Evolutionary conservation across 2,888 invertebrate genomes (phyloP), one percentile per base, ranked within the genome.

Genomic region (Brachyptera putata): DNA sequence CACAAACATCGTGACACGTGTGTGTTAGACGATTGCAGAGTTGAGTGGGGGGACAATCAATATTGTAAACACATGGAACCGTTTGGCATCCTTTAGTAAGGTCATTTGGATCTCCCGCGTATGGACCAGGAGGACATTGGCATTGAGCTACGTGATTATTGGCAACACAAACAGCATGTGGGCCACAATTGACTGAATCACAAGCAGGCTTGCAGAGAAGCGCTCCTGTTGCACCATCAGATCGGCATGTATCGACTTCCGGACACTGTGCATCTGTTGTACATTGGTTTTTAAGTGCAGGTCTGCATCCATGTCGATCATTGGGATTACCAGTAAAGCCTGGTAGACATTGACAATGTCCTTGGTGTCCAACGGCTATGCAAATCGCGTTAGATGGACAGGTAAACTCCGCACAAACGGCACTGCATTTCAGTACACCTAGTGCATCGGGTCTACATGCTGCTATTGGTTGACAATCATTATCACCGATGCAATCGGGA

Each of bases 261-360:
- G 86, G 77, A 69, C 94, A 95, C 72, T 93, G 89, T 30, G 84
- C 86, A 73, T 92, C 89, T 41, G 85, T 84, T 13, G 79, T 78
- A 69, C 95, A 95, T 72, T 87, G 83, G 69, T 92, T 86, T 72
- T 84, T 86, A 14, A 84, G 79, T 1, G 86, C 74, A 13, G 82
- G 82, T 67, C 84, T 80, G 69, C 95, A 95, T n/a, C 95, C 95
- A 66, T 86, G 86, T 22, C 95, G 83, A 70, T 93, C 90, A 69
- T 91, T 91, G 16, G 94, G 91, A 77, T 95, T 95, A 36, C 95
- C 95, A 11, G 85, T 83, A 73, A 84, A 95, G 2, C 92, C 93
- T 37, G 83, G 76, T 16, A 89, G 76, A 71, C 95, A 96, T 69
- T 90, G 87, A 71, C 95, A 96, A 69, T 84, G 83, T 43, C 88